A percentile compares a stretch with the other conserved stretches of the same genome.
These are phyloP conservation scores for Pseudochirops cupreus DNA, from an alignment of 2,797 vertebrate genomes.

Conservation along the genomic window DNA sequence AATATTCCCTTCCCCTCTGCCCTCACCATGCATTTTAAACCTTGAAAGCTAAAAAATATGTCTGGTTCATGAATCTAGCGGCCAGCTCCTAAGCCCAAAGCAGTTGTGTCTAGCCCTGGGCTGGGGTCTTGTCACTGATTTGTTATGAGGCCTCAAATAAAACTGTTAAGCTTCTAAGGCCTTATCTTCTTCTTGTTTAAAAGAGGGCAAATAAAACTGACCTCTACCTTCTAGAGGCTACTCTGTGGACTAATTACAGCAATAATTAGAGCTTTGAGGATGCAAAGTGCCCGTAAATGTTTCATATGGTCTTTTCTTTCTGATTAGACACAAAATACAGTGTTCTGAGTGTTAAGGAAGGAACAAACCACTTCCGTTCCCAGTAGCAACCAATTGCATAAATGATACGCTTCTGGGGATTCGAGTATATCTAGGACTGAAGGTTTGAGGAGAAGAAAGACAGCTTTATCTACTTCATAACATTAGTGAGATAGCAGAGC, in stretches of 20 bases:
- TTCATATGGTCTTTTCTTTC: neutral
- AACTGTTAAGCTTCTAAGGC: neutral
- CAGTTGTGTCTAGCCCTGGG: neutral
- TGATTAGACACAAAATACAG: neutral
- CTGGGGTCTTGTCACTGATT: neutral
- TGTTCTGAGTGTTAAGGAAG: neutral
- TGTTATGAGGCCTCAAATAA: neutral
- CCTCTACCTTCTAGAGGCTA: neutral
- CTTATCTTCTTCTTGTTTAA: neutral
- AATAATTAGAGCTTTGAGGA: constrained; percentile 1
- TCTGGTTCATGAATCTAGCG: neutral
- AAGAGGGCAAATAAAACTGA: neutral
- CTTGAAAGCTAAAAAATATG: neutral
- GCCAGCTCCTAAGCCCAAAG: neutral
- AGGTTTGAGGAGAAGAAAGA: constrained; percentile 4
- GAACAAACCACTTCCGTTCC: constrained; percentile 1
- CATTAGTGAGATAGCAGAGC: neutral
- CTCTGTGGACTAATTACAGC: neutral
- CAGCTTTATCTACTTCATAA: neutral
- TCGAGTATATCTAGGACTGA: neutral
- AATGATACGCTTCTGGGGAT: neutral
- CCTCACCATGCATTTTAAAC: neutral
- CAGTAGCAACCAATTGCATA: constrained; percentile 6
- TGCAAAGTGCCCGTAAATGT: neutral
- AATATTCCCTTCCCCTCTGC: neutral